These are phyloP conservation scores for Tipula unca DNA, from an alignment of 2,888 invertebrate species.

Conservation along the genomic window DNA sequence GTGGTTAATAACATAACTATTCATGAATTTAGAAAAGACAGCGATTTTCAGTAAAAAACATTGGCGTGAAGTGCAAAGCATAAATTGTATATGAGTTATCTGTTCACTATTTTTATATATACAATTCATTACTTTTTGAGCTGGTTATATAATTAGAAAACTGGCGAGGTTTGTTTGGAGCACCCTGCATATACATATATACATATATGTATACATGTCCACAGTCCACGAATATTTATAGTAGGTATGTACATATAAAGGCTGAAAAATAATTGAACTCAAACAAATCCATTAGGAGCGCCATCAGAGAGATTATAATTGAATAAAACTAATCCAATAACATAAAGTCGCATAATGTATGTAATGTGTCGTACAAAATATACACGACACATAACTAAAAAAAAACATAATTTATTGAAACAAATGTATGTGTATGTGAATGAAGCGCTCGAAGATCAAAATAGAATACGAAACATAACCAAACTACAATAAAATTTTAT, in stretches of 20 bases:
- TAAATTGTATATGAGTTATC: too few relatives aligned
- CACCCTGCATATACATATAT: too few relatives aligned
- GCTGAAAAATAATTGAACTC: not conserved
- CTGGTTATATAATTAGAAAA: too few relatives aligned
- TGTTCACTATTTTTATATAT: too few relatives aligned
- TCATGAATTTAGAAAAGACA: too few relatives aligned
- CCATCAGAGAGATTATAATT: not conserved
- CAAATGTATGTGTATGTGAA: not conserved
- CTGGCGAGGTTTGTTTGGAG: too few relatives aligned
- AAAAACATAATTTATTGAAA: not conserved
- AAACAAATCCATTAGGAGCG: not conserved
- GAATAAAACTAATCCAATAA: not conserved
- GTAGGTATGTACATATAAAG: too few relatives aligned
- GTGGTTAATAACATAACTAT: too few relatives aligned
- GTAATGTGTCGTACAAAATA: not conserved
- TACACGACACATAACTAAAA: not conserved
- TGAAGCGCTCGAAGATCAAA: not conserved
- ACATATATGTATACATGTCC: too few relatives aligned
- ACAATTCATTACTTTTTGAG: too few relatives aligned
- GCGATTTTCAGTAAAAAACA: too few relatives aligned
- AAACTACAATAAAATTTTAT: not conserved
- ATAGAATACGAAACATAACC: not conserved
- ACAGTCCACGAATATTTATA: not conserved
- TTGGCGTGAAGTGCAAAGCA: too few relatives aligned
- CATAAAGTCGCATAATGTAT: not conserved